Conservation (phyloP, 2,797 vertebrate species). For the Corythornis leucogaster region DNA sequence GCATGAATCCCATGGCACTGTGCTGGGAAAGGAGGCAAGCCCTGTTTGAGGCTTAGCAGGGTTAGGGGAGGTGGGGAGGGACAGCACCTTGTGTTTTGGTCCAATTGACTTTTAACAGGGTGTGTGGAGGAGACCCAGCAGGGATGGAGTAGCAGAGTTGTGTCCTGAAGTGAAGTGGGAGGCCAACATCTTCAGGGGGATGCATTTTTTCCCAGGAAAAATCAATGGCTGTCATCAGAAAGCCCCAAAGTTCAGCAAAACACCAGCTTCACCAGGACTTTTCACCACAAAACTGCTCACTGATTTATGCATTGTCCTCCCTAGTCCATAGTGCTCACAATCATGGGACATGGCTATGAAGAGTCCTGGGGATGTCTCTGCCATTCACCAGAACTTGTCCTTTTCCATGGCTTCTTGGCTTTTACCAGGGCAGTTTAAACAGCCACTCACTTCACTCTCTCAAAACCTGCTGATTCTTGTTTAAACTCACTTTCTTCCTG, state of each 20-base stretch:
- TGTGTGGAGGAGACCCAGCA: neutral
- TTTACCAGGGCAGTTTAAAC: neutral
- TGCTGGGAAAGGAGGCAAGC: neutral
- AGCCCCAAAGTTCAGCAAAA: neutral
- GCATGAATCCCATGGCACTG: accelerated
- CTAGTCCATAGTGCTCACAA: neutral
- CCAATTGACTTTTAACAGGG: neutral
- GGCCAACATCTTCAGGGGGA: accelerated
- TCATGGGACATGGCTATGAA: accelerated
- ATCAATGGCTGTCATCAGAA: neutral
- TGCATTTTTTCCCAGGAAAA: neutral
- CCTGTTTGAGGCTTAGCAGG: neutral
- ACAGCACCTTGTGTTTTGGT: neutral
- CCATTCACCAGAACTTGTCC: neutral
- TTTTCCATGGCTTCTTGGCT: neutral
- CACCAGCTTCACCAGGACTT: neutral
- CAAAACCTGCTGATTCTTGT: constrained; percentile 37
- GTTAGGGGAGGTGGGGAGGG: neutral
- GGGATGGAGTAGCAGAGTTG: neutral
- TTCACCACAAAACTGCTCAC: neutral
- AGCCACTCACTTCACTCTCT: neutral
- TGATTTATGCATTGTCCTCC: accelerated
- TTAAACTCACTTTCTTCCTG: constrained; percentile 25
- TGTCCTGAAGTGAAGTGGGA: neutral
- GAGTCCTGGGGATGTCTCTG: accelerated